phyloP scores from a whole-genome alignment of 2,113 vertebrate species.

The Picathartes gymnocephalus region DNA sequence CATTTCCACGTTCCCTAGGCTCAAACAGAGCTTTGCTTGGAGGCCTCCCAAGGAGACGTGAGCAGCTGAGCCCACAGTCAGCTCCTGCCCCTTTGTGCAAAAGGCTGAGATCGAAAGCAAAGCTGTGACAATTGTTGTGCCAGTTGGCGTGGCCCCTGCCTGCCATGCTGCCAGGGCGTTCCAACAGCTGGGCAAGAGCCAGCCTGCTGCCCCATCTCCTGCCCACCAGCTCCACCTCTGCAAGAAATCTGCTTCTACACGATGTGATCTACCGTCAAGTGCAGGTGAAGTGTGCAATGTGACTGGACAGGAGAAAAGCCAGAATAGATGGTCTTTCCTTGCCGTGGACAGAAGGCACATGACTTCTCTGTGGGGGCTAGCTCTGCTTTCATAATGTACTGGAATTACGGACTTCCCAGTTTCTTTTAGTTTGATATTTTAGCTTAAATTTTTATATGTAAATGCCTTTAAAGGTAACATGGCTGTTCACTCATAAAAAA shows the following conservation, averaged over 20 bases:
- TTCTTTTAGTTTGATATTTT: neutral
- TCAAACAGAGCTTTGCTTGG: neutral
- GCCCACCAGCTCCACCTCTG: neutral
- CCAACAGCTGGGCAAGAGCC: neutral
- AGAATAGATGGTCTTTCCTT: rapidly evolving
- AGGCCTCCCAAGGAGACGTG: neutral
- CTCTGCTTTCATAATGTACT: neutral
- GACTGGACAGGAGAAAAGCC: neutral
- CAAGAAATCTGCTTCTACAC: neutral
- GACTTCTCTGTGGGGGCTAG: neutral
- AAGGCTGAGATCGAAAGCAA: neutral
- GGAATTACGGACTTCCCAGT: neutral
- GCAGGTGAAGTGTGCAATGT: neutral
- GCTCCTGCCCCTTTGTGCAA: neutral
- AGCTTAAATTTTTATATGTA: neutral
- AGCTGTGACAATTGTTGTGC: neutral
- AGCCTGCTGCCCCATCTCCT: neutral
- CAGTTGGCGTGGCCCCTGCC: neutral
- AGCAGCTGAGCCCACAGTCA: neutral
- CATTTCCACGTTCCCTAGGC: neutral
- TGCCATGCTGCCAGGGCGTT: neutral
- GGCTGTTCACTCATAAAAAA: neutral
- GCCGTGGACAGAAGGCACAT: neutral
- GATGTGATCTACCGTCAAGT: rapidly evolving
- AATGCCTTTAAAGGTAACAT: neutral